A percentile compares a stretch with the other conserved stretches of the same genome.
Conservation (phyloP, 2,797 vertebrate genomes). For the Petrocephalus schoutedeni region DNA sequence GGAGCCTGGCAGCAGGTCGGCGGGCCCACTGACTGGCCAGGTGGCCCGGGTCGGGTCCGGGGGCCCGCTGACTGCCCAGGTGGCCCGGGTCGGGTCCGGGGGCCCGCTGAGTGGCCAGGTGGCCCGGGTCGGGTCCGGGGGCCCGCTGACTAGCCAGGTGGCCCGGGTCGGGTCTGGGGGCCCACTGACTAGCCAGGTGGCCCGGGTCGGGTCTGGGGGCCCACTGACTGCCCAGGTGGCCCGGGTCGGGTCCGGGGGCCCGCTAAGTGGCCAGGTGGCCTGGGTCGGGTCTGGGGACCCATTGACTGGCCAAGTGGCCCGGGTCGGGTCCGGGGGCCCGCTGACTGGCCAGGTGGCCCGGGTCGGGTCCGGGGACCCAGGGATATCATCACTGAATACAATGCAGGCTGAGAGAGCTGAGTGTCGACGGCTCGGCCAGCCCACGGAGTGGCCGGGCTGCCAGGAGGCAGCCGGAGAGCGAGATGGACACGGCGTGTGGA, state of each 20-base stretch:
- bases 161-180: no score
- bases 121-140: no score
- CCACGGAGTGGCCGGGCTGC: background rate
- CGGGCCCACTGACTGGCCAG: no score
- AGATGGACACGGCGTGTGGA: background rate
- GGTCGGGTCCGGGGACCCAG: background rate
- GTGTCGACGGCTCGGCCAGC: background rate
- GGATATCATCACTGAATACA: background rate
- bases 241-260: background rate
- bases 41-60: no score
- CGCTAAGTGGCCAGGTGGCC: no score
- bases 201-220: background rate
- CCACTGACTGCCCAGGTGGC: background rate
- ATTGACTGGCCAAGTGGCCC: no score
- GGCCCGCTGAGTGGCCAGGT: no score
- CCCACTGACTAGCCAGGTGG: no score
- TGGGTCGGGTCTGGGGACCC: no score
- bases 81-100: background rate
- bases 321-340: no score
- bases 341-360: background rate
- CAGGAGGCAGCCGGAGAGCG: background rate
- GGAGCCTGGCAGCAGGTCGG: background rate
- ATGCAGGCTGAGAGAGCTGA: background rate
- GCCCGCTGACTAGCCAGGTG: no score
- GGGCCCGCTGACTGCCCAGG: background rate